These are phyloP conservation scores for Sinocyclocheilus rhinocerous DNA, from an alignment of 2,113 vertebrate genomes.

Conservation along the genomic window DNA sequence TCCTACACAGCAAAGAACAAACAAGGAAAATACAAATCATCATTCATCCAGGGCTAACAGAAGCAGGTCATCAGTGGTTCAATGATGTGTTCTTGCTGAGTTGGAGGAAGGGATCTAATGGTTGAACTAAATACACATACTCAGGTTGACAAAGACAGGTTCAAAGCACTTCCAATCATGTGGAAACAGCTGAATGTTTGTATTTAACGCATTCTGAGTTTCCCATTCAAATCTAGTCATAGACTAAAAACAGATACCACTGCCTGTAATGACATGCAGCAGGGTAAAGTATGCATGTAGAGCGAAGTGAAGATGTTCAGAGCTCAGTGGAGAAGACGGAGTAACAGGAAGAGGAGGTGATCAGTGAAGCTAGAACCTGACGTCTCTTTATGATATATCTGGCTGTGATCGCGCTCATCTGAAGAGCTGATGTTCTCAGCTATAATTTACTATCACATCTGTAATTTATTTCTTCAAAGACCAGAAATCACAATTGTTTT, in stretches of 20 bases:
- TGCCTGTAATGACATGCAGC: constrained; percentile 52
- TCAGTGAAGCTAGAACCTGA: not conserved
- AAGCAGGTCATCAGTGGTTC: constrained; percentile 19
- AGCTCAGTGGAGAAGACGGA: constrained; percentile 31
- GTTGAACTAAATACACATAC: not conserved
- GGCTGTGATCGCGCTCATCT: not conserved
- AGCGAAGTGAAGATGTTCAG: constrained; percentile 42
- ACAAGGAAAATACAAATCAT: not conserved
- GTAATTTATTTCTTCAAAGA: not conserved
- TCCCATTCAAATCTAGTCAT: not conserved
- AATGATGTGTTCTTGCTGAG: not conserved
- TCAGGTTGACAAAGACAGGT: no score
- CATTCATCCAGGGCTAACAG: not conserved
- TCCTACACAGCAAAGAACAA: not conserved
- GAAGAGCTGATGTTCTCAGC: not conserved
- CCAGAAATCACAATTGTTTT: no score
- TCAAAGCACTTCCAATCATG: not conserved
- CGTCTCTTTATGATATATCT: not conserved
- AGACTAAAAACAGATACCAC: constrained; percentile 47
- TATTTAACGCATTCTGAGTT: not conserved
- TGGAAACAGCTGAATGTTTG: not conserved
- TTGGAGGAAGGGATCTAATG: not conserved
- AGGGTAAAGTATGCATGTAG: constrained; percentile 49
- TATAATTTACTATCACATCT: not conserved
- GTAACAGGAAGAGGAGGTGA: constrained; percentile 14